A percentile compares a stretch with the other conserved stretches of the same genome.
Evolutionary conservation across 2,113 vertebrate species (phyloP).

Genomic region (Osmerus eperlanus): DNA sequence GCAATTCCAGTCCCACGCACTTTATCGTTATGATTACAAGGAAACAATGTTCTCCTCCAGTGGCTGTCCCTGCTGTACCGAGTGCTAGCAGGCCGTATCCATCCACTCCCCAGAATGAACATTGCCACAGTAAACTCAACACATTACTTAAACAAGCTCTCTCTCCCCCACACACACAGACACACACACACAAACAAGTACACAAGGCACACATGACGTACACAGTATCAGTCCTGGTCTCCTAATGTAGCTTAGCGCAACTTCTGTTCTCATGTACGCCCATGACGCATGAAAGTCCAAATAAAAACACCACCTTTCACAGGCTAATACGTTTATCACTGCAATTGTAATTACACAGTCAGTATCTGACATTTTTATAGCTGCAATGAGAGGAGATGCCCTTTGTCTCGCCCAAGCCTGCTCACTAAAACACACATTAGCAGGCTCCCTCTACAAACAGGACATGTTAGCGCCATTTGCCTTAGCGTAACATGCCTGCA

Average conservation of each 20-base stretch:
- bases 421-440: constrained; percentile 3
- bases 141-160: no score
- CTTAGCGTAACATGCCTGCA: no score
- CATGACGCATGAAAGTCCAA: neutral
- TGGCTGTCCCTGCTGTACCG: neutral
- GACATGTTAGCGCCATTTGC: no score
- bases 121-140: no score
- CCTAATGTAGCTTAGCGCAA: no score
- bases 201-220: neutral
- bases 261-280: neutral
- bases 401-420: neutral
- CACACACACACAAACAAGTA: neutral
- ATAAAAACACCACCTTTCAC: neutral
- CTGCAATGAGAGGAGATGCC: constrained; percentile 1
- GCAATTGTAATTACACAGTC: constrained; percentile 10
- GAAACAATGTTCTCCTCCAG: neutral
- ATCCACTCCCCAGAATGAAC: no score
- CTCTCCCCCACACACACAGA: neutral
- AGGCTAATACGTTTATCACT: constrained; percentile 15
- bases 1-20: neutral
- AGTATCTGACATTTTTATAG: neutral
- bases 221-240: neutral
- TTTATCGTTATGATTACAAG: constrained; percentile 12
- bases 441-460: no score
- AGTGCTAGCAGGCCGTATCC: neutral